Base-by-base conservation (phyloP, 2,888 invertebrate genomes). In the Dione juno region DNA sequence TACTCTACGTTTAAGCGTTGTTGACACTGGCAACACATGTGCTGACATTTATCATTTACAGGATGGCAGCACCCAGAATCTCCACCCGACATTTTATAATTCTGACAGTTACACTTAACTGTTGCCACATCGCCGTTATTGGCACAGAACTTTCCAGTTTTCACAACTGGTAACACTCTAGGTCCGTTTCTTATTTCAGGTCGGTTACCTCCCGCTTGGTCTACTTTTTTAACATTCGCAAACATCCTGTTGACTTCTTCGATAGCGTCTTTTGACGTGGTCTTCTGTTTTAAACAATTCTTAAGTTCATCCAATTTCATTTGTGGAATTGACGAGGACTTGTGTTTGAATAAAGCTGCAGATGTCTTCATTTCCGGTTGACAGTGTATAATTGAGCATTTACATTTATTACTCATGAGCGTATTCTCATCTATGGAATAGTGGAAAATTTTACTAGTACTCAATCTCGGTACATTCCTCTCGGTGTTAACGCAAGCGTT, bases 241-340 rank as follows among this genome's bases (percentile, higher is more conserved):
- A 91, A 92, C 86, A 92, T 88, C 80, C 92, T 84, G 28, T 92
- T 90, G 0, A 91, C 90, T 80, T 92, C 92, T 74, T 90, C 88
- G 1, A 90, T 84, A 0, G 88, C 82, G 52, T 92, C 89, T 84
- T 88, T 91, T 0, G 89, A 86, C 77, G 80, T 86, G 0, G 80
- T 80, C 71, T 87, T 89, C 14, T 85, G 87, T 80, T 86, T 91
- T 1, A 89, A 72, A 2, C 84, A 84, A 37, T 88, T 79, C 70
- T 88, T 91, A 0, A 90, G 69, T 73, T 91, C 89, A 45, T 92
- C 92, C n/a, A 89, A 73, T 71, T 90, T 91, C 90, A 91, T 92
- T 82, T 88, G 91, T 0, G 92, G 92, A 69, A 91, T 87, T 0
- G 92, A 92, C 1, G 87, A 90, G 0, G 92, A 91, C 69, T 92